These are phyloP conservation scores for Asbolus verrucosus DNA, from an alignment of 1,140 invertebrate genomes.

Conservation along the genomic window DNA sequence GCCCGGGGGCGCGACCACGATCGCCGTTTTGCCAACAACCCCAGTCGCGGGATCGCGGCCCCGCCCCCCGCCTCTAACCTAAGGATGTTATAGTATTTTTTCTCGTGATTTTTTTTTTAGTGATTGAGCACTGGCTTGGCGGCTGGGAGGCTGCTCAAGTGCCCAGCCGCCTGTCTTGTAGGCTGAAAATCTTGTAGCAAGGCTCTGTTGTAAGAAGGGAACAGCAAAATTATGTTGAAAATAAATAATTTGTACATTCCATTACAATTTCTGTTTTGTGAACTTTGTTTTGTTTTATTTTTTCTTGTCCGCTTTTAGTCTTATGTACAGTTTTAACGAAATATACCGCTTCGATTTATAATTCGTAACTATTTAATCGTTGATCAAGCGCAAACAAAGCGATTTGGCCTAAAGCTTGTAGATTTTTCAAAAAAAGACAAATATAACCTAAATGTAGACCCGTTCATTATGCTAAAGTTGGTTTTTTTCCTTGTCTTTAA, in stretches of 20 bases:
- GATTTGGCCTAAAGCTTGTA: constrained; percentile 44
- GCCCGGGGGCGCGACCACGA: constrained; percentile 34
- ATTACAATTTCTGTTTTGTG: constrained; percentile 61
- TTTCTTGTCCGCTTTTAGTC: constrained; percentile 43
- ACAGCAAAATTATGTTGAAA: constrained; percentile 61
- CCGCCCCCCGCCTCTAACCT: constrained; percentile 50
- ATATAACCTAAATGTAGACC: constrained; percentile 35
- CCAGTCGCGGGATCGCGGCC: constrained; percentile 33
- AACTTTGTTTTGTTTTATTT: constrained; percentile 58
- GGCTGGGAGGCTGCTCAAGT: not conserved
- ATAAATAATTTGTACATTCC: constrained; percentile 63
- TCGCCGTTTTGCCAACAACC: not conserved
- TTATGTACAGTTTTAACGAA: constrained; percentile 36
- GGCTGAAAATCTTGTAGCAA: constrained; percentile 46
- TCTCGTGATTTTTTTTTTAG: constrained; percentile 10
- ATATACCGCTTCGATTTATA: constrained; percentile 29
- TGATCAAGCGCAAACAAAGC: not conserved
- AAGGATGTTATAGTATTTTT: constrained; percentile 58
- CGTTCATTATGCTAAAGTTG: constrained; percentile 33
- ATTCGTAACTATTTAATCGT: constrained; percentile 12
- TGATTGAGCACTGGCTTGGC: constrained; percentile 21
- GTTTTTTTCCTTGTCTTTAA: constrained; percentile 37
- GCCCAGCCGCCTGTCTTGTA: constrained; percentile 13
- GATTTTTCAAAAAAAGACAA: constrained; percentile 45
- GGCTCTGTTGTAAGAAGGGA: constrained; percentile 59